These are phyloP conservation scores for Oryzias woworae DNA, from an alignment of 2,113 vertebrate genomes.

Conservation along the genomic window DNA sequence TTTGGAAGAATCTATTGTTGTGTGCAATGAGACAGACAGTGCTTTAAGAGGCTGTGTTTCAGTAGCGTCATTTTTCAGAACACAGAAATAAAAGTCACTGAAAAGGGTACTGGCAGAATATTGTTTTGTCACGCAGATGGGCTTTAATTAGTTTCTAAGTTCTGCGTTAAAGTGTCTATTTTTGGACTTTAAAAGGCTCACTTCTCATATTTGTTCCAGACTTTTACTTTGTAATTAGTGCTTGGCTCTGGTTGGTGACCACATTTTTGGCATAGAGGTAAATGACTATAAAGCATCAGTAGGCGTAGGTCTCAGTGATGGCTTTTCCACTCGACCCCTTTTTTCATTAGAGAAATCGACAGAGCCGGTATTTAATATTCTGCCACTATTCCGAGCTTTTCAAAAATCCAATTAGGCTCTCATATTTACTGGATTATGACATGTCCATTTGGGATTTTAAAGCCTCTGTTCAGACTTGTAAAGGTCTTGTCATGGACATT, in stretches of 20 bases:
- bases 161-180: slow-evolving; percentile 52
- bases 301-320: slow-evolving; percentile 44
- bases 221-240: slow-evolving; percentile 65
- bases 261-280: slow-evolving; percentile 51
- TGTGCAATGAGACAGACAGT: slow-evolving; percentile 14
- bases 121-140: slow-evolving; percentile 44
- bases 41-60: slow-evolving; percentile 19
- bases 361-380: slow-evolving; percentile 70
- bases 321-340: slow-evolving; percentile 68
- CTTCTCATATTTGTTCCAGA: slow-evolving; percentile 63
- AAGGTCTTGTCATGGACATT: slow-evolving; percentile 56
- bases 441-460: slow-evolving; percentile 62
- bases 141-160: slow-evolving; percentile 67
- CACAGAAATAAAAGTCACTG: slow-evolving; percentile 25
- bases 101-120: slow-evolving; percentile 24
- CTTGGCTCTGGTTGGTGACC: slow-evolving; percentile 60
- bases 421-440: slow-evolving; percentile 71
- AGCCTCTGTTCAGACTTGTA: slow-evolving; percentile 49
- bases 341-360: slow-evolving; percentile 65
- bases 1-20: slow-evolving; percentile 30
- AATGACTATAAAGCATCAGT: slow-evolving; percentile 46
- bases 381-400: slow-evolving; percentile 59
- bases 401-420: slow-evolving; percentile 74
- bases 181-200: slow-evolving; percentile 51
- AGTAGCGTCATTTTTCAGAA: slow-evolving; percentile 17